These are phyloP conservation scores for Antedon mediterranea DNA, from an alignment of 53 echinoderm and acorn worm species.

Conservation along the genomic window DNA sequence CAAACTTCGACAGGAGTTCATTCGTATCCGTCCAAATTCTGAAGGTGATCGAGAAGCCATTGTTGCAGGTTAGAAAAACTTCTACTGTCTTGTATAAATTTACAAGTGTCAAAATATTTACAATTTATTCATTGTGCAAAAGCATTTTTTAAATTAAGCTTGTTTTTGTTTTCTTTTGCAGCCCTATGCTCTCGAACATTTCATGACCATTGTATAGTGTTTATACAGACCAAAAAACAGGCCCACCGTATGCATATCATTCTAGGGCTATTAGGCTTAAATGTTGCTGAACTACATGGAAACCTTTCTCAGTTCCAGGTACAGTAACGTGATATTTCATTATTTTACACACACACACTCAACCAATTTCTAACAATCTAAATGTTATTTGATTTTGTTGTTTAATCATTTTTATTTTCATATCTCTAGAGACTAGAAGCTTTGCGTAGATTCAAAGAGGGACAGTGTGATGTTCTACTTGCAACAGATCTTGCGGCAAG, in stretches of 20 bases:
- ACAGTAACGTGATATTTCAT: no score
- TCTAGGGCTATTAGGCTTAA: slow-evolving; percentile 74
- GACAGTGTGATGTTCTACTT: slow-evolving; percentile 64
- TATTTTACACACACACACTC: no score
- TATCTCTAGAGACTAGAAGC: slow-evolving; percentile 66
- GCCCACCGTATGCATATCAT: slow-evolving; percentile 86
- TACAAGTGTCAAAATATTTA: no score
- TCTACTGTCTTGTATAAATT: no score
- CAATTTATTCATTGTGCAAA: no score
- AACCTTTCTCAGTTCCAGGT: slow-evolving; percentile 84
- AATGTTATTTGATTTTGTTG: no score
- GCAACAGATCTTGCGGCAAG: slow-evolving; percentile 91
- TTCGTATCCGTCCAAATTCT: slow-evolving; percentile 56
- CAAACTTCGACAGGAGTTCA: slow-evolving; percentile 89
- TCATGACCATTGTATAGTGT: slow-evolving; percentile 94
- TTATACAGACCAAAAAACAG: slow-evolving; percentile 95
- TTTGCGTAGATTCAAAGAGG: slow-evolving; percentile 68
- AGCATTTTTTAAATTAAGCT: neutral
- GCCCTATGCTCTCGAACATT: slow-evolving; percentile 87
- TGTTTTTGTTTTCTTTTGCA: slow-evolving; percentile 5
- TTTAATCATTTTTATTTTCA: neutral
- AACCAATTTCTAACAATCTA: no score
- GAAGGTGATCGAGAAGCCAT: slow-evolving; percentile 93
- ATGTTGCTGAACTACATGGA: slow-evolving; percentile 92
- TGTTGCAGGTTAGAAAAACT: slow-evolving; percentile 85